phyloP scores from a whole-genome alignment of 1,140 invertebrate genomes.

The Chymomyza costata region DNA sequence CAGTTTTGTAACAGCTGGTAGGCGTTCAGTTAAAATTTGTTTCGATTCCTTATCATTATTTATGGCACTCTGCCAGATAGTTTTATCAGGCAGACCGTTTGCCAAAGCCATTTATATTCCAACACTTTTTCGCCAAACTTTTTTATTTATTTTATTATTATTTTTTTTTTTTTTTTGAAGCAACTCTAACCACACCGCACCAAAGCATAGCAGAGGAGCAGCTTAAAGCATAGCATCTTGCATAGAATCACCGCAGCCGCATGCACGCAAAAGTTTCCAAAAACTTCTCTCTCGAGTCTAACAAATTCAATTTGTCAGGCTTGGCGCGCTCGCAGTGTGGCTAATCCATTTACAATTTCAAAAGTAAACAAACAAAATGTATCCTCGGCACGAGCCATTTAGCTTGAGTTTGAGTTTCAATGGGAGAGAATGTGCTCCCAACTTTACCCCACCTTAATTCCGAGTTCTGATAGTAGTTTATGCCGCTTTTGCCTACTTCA shows the following conservation, averaged over 20 bases:
- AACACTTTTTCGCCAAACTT: slow-evolving; percentile 57
- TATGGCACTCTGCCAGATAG: slow-evolving; percentile 23
- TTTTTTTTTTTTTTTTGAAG: too few species aligned
- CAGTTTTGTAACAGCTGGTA: too few species aligned
- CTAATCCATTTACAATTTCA: slow-evolving; percentile 69
- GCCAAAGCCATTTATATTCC: slow-evolving; percentile 59
- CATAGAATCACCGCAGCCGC: too few species aligned
- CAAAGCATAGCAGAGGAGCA: too few species aligned
- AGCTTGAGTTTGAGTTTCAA: slow-evolving; percentile 33
- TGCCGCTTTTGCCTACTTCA: slow-evolving; percentile 24
- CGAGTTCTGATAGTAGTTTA: slow-evolving; percentile 23
- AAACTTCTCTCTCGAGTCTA: slow-evolving; percentile 61
- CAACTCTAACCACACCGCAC: too few species aligned
- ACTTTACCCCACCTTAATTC: background rate
- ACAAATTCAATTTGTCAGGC: slow-evolving; percentile 71
- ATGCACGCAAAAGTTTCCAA: slow-evolving; percentile 65
- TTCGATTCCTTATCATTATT: slow-evolving; percentile 16
- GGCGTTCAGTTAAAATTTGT: too few species aligned
- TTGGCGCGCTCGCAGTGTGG: slow-evolving; percentile 44
- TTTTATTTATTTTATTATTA: too few species aligned
- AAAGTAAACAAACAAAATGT: slow-evolving; percentile 70
- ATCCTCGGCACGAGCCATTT: slow-evolving; percentile 38
- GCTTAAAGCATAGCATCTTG: too few species aligned
- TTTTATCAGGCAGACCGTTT: slow-evolving; percentile 29
- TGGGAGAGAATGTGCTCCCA: slow-evolving; percentile 2